Conservation (phyloP, 2,888 invertebrate genomes). For the Caenorhabditis doughertyi region DNA sequence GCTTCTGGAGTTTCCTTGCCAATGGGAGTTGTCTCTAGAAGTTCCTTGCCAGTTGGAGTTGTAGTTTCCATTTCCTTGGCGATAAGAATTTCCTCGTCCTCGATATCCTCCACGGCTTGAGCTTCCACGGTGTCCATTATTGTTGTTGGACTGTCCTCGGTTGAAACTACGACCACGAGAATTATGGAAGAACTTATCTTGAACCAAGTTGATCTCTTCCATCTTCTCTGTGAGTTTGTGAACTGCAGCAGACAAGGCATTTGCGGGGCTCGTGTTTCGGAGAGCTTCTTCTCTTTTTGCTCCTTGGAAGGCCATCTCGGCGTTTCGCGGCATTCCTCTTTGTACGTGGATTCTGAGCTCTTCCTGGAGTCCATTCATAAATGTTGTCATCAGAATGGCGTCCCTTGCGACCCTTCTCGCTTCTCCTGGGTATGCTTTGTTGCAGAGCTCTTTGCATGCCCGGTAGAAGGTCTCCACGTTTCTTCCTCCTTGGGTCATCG, state of each 20-base stretch:
- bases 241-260: background rate
- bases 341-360: background rate
- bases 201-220: background rate
- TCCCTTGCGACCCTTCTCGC: background rate
- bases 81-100: background rate
- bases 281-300: background rate
- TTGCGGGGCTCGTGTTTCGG: background rate
- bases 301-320: background rate
- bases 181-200: too few relatives aligned
- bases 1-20: background rate
- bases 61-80: background rate
- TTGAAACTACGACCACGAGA: too few relatives aligned
- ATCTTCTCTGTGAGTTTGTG: background rate
- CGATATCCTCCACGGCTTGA: background rate
- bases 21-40: background rate
- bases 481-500: background rate
- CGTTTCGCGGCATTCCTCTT: background rate
- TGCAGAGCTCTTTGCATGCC: background rate
- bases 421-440: background rate
- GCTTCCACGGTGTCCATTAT: background rate
- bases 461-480: background rate
- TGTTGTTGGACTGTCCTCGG: background rate
- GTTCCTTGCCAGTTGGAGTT: background rate
- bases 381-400: background rate
- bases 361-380: background rate